phyloP scores from a whole-genome alignment of 35 echinoderm and acorn worm species.

The Ptychodera flava region DNA sequence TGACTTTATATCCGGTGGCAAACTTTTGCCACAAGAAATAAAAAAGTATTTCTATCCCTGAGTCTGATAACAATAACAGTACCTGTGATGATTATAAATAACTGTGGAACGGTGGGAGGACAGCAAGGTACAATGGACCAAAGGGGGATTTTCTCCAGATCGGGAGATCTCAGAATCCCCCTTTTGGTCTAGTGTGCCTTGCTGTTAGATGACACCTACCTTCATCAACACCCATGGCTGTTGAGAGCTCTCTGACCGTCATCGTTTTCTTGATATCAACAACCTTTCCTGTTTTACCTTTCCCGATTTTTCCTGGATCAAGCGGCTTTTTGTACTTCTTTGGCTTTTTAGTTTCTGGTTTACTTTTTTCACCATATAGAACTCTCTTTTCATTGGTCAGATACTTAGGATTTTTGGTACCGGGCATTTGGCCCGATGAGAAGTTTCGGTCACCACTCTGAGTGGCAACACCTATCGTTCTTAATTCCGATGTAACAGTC shows the following conservation, averaged over 20 bases:
- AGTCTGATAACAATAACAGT: too few relatives aligned
- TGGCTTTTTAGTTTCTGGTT: background rate
- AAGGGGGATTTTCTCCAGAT: background rate
- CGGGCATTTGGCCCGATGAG: too few relatives aligned
- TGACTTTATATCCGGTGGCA: too few relatives aligned
- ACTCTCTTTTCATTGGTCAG: background rate
- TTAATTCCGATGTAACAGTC: too few relatives aligned
- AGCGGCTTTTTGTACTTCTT: background rate
- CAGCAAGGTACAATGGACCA: background rate
- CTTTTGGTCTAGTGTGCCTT: background rate
- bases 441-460: too few relatives aligned
- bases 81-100: too few relatives aligned
- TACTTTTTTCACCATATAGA: background rate
- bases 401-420: too few relatives aligned
- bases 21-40: too few relatives aligned
- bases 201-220: background rate
- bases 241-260: background rate
- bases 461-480: too few relatives aligned
- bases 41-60: too few relatives aligned
- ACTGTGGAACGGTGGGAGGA: background rate
- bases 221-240: constrained; percentile 4
- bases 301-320: background rate
- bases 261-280: constrained; percentile 15
- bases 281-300: constrained; percentile 8
- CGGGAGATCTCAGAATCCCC: background rate